Evolutionary conservation across 2,888 invertebrate genomes (phyloP), one percentile per base, ranked within the genome.

Genomic region (Schizotus pectinicornis): DNA sequence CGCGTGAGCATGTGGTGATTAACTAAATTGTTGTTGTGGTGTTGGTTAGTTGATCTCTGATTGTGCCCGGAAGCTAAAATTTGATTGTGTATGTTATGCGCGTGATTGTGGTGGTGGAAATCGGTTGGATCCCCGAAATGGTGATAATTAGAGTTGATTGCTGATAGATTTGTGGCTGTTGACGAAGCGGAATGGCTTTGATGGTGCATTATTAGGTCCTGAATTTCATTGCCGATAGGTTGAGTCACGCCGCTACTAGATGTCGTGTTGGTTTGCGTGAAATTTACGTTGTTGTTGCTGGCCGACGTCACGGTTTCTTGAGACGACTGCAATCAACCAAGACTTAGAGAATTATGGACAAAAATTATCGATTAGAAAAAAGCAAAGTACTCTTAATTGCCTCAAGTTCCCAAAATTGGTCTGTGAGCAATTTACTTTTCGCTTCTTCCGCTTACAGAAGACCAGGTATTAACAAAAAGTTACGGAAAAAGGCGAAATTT

Each of bases 161-260:
- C 63, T 5, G 75, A 66, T 42, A 76, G 64, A 62, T 74, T 73
- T 30, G 66, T 72, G 9, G 72, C 73, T 49, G 73, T 56, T 31
- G 76, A 67, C 48, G 79, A 66, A 9, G 72, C 69, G 2, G 76
- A 69, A 63, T 78, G 79, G 62, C 72, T 77, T 53, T 80, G 80
- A 69, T 80, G 80, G 61, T 80, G 79, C 79, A 80, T 79, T 49
- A 80, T 79, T 39, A 80, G 65, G 43, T 80, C 79, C 60, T 80
- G 80, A 43, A 80, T 76, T 58, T 80, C 80, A 45, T 73, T 74
- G 32, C 77, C 77, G 34, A 77, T 73, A 3, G 78, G 73, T 65
- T 79, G 79, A 3, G 71, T 67, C 2, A 72, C 69, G 6, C 46
- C 57, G 2, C 32, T n/a, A 7, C 39, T 30, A 1, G 46, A 33